Evolutionary conservation across 2,797 vertebrate species (phyloP).

Genomic region (Loriculus beryllinus): DNA sequence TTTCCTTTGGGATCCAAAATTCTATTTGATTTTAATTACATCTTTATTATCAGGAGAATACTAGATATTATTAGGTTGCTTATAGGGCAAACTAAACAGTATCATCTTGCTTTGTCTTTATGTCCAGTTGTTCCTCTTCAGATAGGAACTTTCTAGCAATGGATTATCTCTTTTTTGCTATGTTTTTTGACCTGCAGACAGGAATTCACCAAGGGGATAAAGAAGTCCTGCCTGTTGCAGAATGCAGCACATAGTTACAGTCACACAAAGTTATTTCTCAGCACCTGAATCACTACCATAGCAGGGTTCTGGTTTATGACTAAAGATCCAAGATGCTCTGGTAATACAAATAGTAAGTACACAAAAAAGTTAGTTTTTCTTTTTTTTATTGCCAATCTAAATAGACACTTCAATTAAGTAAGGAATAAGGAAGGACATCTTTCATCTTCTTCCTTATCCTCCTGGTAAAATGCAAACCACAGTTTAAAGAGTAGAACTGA

Average conservation of each 20-base stretch:
- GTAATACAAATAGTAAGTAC: background rate
- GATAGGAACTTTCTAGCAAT: background rate
- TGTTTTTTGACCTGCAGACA: background rate
- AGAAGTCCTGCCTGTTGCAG: background rate
- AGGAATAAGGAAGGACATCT: conserved; percentile 21
- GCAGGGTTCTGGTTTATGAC: background rate
- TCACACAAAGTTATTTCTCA: background rate
- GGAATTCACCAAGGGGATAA: background rate
- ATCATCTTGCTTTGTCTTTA: background rate
- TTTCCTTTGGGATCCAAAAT: background rate
- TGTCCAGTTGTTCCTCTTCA: background rate
- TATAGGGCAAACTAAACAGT: background rate
- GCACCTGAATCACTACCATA: background rate
- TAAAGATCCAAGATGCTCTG: background rate
- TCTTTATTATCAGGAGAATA: background rate
- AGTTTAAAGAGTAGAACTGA: conserved; percentile 19
- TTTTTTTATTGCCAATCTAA: background rate
- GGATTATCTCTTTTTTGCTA: background rate
- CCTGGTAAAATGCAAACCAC: conserved; percentile 8
- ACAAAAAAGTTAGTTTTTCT: background rate
- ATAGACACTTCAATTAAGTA: conserved; percentile 30
- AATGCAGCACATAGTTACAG: background rate
- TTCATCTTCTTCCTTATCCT: conserved; percentile 26
- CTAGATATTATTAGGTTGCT: background rate
- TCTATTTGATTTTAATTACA: background rate